These are phyloP conservation scores for Pheosia tremula DNA, from an alignment of 2,888 invertebrate species.

Conservation along the genomic window DNA sequence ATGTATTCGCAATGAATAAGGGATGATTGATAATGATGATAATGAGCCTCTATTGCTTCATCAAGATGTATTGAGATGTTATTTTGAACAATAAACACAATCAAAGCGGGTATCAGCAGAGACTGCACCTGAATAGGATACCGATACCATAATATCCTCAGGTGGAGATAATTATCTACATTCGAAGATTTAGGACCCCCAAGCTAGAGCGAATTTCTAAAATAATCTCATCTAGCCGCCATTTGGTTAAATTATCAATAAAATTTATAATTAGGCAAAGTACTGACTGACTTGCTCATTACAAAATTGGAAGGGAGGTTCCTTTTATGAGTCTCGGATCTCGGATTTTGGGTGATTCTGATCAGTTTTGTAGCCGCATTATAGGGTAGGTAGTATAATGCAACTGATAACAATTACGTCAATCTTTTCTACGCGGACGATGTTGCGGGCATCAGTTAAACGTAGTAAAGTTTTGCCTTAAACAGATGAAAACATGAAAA, in stretches of 20 bases:
- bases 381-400: too few species aligned
- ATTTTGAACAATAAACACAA: constrained; percentile 36
- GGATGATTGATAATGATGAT: constrained; percentile 34
- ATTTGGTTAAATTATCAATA: constrained; percentile 34
- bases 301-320: not conserved
- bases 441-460: constrained; percentile 7
- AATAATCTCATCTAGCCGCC: constrained; percentile 40
- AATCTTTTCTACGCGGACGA: too few species aligned
- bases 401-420: too few species aligned
- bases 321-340: too few species aligned
- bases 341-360: constrained; percentile 9
- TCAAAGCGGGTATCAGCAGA: constrained; percentile 29
- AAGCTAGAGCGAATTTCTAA: constrained; percentile 54
- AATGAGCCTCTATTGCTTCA: constrained; percentile 31
- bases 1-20: constrained; percentile 25
- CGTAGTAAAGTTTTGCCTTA: too few species aligned
- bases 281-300: too few species aligned
- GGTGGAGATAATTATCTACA: constrained; percentile 32
- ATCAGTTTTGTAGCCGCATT: too few species aligned
- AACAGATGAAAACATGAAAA: too few species aligned
- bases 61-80: constrained; percentile 38
- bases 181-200: constrained; percentile 9
- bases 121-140: constrained; percentile 31
- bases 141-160: constrained; percentile 33
- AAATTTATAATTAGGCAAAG: constrained; percentile 4